These are phyloP conservation scores for Trissolcus brochymenae DNA, from an alignment of 2,888 invertebrate species.

Conservation along the genomic window DNA sequence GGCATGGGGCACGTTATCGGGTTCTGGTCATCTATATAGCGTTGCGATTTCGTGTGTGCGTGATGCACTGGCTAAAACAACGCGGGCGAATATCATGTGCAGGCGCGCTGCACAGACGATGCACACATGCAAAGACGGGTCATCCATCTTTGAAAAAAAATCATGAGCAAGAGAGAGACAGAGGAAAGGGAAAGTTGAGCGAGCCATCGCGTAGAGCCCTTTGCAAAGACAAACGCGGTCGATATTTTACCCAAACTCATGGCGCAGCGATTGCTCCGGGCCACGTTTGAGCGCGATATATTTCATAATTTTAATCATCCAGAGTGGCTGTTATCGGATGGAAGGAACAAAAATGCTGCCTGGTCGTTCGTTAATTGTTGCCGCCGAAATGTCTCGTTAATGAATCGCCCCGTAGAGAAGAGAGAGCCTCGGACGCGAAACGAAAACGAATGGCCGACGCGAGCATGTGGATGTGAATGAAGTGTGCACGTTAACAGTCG, in stretches of 20 bases:
- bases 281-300: conserved; percentile 53
- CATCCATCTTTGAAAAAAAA: conserved; percentile 1
- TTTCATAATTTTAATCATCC: conserved; percentile 29
- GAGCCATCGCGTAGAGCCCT: conserved; percentile 35
- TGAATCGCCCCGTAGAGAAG: conserved; percentile 23
- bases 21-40: conserved; percentile 42
- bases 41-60: conserved; percentile 41
- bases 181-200: conserved; percentile 34
- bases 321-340: conserved; percentile 14
- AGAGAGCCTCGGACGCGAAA: conserved; percentile 13
- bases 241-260: conserved; percentile 51
- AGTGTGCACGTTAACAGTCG: conserved; percentile 68
- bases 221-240: conserved; percentile 48
- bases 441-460: not conserved
- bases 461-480: conserved; percentile 64
- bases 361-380: conserved; percentile 13
- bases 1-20: conserved; percentile 57
- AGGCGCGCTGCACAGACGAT: conserved; percentile 9
- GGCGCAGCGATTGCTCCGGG: conserved; percentile 24
- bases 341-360: conserved; percentile 18
- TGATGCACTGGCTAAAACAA: conserved; percentile 16
- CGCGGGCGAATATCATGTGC: conserved; percentile 1
- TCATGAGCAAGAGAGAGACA: conserved; percentile 30
- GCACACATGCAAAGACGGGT: not conserved
- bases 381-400: conserved; percentile 34